Evolutionary conservation across 2,797 vertebrate genomes (phyloP), one percentile per base, ranked within the genome.

Genomic region (Carduelis carduelis): DNA sequence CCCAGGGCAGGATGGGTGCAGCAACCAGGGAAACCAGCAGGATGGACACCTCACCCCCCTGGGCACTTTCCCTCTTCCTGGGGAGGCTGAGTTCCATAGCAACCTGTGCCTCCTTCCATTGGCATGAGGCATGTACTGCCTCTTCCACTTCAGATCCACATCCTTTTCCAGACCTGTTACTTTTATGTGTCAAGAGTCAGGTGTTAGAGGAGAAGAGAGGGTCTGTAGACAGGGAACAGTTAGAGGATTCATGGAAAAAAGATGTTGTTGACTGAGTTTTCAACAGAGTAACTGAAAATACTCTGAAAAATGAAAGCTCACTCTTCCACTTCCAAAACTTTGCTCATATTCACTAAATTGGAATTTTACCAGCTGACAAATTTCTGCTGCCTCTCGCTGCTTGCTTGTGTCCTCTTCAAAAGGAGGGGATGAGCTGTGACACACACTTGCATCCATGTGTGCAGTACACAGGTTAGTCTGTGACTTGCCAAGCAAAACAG

Each of bases 1-100:
- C 18, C 22, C 21, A 37, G 53, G 46, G 28, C 57, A 66, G 37
- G 61, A 66, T 28, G 28, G 16, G 14, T 59, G 23, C 55, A 72
- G 84, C 39, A 61, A 43, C 23, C 13, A 14, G 65, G 27, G 55
- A 32, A 64, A 27, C 11, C 53, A 66, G 32, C 30, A 75, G 75
- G 44, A 47, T 0, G 0, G 20, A 44, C 27, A 46, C 27, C 12
- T 82, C 41, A 64, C 11, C 7, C 0, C 1, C 44, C 41, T 41
- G 34, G 32, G 12, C 18, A 34, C 35, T 53, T 65, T n/a, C n/a
- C 37, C 19, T 56, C 1, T 11, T 81, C 35, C 49, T 32, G 28
- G 10, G 15, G 21, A 55, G 15, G 28, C 2, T 37, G 35, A 44
- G 20, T 39, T 87, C 64, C 83, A 5, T 9, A 39, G 21, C 46